phyloP scores from a whole-genome alignment of 2,797 vertebrate species.

The Sebastes flavidus region DNA sequence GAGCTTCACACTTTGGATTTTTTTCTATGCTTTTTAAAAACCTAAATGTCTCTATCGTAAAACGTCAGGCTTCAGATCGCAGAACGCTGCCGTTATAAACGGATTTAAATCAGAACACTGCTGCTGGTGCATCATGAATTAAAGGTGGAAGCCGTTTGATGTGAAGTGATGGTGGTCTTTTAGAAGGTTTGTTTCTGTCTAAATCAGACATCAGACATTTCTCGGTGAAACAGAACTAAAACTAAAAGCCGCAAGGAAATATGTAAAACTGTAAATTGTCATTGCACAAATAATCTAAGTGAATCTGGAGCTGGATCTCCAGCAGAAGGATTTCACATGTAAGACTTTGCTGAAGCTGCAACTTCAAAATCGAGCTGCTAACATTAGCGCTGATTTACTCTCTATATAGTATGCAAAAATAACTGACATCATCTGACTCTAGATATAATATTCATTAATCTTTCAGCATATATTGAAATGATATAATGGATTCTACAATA shows the following conservation, averaged over 20 bases:
- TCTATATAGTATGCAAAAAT: constrained; percentile 26
- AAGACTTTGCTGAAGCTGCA: background rate
- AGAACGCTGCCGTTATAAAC: background rate
- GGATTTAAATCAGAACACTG: background rate
- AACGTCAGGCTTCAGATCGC: background rate
- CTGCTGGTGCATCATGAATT: background rate
- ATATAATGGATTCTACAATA: constrained; percentile 1
- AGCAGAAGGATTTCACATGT: background rate
- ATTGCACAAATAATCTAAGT: background rate
- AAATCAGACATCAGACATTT: background rate
- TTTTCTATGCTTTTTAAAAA: background rate
- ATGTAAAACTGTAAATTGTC: background rate
- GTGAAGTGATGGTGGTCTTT: too few species aligned
- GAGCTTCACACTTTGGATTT: background rate
- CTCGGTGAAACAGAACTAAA: background rate
- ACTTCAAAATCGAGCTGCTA: background rate
- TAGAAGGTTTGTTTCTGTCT: background rate
- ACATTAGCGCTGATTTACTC: background rate
- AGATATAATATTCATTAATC: constrained; percentile 7
- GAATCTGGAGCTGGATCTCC: background rate
- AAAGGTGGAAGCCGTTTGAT: background rate
- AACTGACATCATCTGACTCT: background rate
- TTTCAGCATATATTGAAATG: constrained; percentile 30
- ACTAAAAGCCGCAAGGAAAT: background rate
- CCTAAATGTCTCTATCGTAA: background rate